Conservation (phyloP, 2,113 vertebrate species). For the Sigmodon hispidus region DNA sequence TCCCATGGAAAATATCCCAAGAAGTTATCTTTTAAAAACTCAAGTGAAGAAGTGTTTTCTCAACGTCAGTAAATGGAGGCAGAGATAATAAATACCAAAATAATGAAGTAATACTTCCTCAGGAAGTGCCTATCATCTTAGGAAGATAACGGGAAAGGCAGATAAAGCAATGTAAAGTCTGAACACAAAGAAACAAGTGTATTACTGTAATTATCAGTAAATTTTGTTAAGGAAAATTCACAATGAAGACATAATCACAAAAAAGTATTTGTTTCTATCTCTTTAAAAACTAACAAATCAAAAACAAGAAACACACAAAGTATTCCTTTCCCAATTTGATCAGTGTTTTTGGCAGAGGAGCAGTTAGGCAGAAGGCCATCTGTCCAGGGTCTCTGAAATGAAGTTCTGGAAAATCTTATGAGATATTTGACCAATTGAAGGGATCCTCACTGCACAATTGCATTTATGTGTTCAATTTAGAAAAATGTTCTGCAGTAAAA, state of each 20-base stretch:
- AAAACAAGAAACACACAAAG: neutral
- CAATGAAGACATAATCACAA: neutral
- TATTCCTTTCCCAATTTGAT: neutral
- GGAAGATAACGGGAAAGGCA: neutral
- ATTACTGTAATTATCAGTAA: neutral
- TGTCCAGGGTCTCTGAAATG: neutral
- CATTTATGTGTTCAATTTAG: neutral
- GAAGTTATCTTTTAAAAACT: neutral
- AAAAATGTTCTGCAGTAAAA: neutral
- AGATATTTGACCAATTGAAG: neutral
- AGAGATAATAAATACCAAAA: neutral
- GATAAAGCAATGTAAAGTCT: neutral
- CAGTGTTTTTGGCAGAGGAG: neutral
- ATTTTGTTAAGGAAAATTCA: conserved; percentile 5
- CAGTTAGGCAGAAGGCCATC: too few species aligned
- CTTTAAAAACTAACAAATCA: neutral
- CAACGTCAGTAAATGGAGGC: neutral
- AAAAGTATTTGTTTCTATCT: neutral
- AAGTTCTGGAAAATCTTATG: neutral
- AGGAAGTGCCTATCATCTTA: neutral
- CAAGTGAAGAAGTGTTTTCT: neutral
- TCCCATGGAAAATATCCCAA: neutral
- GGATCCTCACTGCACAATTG: neutral
- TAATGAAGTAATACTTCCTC: neutral
- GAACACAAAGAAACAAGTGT: neutral